Base-by-base conservation (phyloP, 2,113 vertebrate species). In the Corythornis cristatus region DNA sequence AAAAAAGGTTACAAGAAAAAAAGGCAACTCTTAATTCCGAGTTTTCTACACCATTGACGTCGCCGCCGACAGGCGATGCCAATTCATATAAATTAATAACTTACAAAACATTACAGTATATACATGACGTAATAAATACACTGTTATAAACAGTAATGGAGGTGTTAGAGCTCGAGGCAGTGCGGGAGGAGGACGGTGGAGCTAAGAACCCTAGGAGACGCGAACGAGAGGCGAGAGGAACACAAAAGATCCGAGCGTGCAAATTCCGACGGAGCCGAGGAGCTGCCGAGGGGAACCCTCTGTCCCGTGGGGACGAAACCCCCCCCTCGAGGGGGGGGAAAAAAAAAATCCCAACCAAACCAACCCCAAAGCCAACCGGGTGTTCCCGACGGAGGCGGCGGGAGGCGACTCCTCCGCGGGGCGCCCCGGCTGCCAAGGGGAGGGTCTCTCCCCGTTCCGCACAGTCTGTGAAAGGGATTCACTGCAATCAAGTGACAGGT, bases 11-110 rank as follows among this genome's bases (percentile, higher is more conserved):
- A 97, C 96, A 86, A 98, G 97, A 93, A 97, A 98, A 98, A 97
- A 95, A 97, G 97, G 97, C 93, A 98, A 99, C 99, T 99, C 98
- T 97, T 97, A 98, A 98, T 97, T 96, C 98, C 98, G 98, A 99
- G 98, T 98, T 98, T 98, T 98, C 98, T 98, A 99, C 98, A 98
- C 98, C 96, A 97, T 98, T 98, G 98, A 98, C 99, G 98, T 98
- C 97, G 98, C 99, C 99, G 90, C 97, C 98, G 98, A 97, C 97
- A 98, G 99, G 99, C 98, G 98, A 99, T 98, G 99, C 98, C 98
- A 99, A 98, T 98, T 98, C 98, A 99, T 99, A 99, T 99, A 99
- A 99, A 99, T 99, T 99, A 99, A 99, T 98, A 98, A 99, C 98
- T 99, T 99, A 99, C 98, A 99, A 98, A 99, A 98, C 98, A 98